These are phyloP conservation scores for Phaethon lepturus DNA, from an alignment of 2,113 vertebrate genomes.

Conservation along the genomic window DNA sequence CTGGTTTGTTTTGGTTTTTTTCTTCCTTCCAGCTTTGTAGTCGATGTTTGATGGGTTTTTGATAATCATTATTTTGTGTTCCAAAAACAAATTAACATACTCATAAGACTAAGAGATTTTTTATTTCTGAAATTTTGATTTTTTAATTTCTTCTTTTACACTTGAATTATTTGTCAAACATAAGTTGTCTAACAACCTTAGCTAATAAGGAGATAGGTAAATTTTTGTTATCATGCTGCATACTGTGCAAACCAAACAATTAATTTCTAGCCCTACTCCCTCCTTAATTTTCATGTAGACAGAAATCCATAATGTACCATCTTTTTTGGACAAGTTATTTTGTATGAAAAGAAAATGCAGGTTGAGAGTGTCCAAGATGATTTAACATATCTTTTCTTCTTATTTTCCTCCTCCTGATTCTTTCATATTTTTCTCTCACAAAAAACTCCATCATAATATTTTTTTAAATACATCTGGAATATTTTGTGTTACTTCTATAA, in stretches of 20 bases:
- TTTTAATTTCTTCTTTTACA: background rate
- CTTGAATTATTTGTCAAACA: background rate
- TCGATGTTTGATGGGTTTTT: background rate
- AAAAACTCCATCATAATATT: background rate
- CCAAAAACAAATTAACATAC: background rate
- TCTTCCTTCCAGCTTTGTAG: background rate
- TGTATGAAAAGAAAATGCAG: background rate
- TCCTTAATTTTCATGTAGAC: background rate
- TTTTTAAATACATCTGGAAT: background rate
- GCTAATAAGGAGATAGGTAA: background rate
- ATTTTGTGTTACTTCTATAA: background rate
- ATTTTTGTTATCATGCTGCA: background rate
- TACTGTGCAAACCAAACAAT: background rate
- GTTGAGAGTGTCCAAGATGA: rapidly evolving
- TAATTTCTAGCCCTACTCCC: background rate
- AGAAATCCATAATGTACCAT: rapidly evolving
- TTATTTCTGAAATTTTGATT: background rate
- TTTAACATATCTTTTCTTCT: background rate
- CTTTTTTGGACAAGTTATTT: background rate
- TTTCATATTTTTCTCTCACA: background rate
- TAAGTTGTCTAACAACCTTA: background rate
- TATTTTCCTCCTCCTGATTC: background rate
- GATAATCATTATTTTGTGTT: background rate
- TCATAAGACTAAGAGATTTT: background rate
- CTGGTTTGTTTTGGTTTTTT: too few relatives aligned